Evolutionary conservation across 2,888 invertebrate species (phyloP).

Genomic region (Sinodicranocentrus sp.): DNA sequence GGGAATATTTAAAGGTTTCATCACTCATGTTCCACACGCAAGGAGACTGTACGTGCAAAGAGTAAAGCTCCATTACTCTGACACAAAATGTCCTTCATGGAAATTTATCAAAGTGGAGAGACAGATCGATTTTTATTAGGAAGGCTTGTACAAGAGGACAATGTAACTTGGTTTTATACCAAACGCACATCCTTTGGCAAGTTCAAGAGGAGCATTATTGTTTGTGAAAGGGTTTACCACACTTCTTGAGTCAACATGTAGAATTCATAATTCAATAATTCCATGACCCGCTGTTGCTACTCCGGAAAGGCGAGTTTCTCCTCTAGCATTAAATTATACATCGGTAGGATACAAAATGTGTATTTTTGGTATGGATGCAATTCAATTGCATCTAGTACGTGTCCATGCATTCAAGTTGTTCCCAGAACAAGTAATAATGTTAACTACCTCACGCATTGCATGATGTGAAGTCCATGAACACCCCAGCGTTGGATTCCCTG

Average conservation of each 20-base stretch:
- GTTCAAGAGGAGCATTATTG: neutral
- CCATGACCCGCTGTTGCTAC: conserved; percentile 44
- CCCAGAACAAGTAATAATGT: neutral
- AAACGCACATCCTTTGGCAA: neutral
- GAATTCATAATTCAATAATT: conserved; percentile 54
- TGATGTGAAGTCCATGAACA: too few species aligned
- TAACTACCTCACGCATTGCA: too few species aligned
- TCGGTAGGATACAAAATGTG: too few species aligned
- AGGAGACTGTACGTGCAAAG: conserved; percentile 2
- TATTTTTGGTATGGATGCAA: conserved; percentile 13
- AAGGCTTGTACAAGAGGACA: too few species aligned
- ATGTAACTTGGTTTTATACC: neutral
- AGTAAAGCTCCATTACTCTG: neutral
- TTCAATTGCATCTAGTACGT: conserved; percentile 43
- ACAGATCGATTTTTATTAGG: conserved; percentile 29
- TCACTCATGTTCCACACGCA: conserved; percentile 53
- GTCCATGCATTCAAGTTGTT: conserved; percentile 43
- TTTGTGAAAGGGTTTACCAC: neutral
- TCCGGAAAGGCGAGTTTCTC: too few species aligned
- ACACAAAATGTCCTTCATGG: conserved; percentile 24
- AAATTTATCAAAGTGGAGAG: conserved; percentile 40
- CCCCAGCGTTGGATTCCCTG: too few species aligned
- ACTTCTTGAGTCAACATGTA: conserved; percentile 37
- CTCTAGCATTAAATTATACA: too few species aligned
- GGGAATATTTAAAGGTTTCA: conserved; percentile 48